Evolutionary conservation across 2,888 invertebrate genomes (phyloP), one percentile per base, ranked within the genome.

Genomic region (Laspeyria flexula): DNA sequence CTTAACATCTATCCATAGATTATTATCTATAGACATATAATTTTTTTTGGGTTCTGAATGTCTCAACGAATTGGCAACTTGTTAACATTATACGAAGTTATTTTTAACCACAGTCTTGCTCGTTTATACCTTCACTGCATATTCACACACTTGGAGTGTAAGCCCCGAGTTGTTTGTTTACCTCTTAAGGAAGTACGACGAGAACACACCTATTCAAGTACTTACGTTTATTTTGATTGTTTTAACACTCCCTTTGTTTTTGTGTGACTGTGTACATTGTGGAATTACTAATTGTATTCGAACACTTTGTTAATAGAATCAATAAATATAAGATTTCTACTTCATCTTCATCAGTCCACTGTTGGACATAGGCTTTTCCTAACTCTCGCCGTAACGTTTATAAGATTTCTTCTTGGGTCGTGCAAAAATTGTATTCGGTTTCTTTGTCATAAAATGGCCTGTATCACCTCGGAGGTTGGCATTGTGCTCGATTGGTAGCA

Each of bases 81-180:
- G 43, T 21, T n/a, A 25, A 45, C 41, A 29, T 12, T 39, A 30
- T 30, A 11, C n/a, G 29, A 53, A 50, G 53, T 54, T 60, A 43
- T 44, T 50, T 56, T 48, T 37, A 61, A 52, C 30, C 43, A 35
- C 39, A 55, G 25, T 31, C 43, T 64, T 52, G 48, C 50, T 63
- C 39, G 60, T 57, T 46, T 53, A 53, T 44, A 51, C 51, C 46
- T 43, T 41, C 23, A 40, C 37, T 31, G 44, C 25, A 39, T 38
- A 43, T 18, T 50, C 29, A 44, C 38, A 46, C 49, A 62, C 49
- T 44, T 50, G 39, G 30, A 48, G 51, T 52, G 16, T 46, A 31
- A 60, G 46, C 62, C 43, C 43, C 30, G 12, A 40, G 11, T 34
- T 55, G 49, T 62, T 65, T 65, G 62, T 62, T 61, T 48, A 47